Base-by-base conservation (phyloP, 2,888 invertebrate species). In the Agrypnus murinus region DNA sequence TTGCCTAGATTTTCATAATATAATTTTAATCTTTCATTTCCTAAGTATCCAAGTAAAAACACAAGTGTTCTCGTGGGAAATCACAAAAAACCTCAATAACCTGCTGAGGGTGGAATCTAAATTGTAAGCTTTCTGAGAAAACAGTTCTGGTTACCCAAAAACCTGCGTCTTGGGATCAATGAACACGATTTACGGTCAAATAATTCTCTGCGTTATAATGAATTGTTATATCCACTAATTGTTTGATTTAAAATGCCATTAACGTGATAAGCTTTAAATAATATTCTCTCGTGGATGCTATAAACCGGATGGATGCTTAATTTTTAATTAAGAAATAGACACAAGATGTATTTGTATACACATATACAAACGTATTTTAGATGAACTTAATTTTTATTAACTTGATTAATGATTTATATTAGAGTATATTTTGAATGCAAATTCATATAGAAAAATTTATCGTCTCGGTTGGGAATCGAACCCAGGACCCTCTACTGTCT, bases 161-260 rank as follows among this genome's bases (percentile, higher is more conserved):
- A 75, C 74, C 75, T 64, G 66, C 77, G 73, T 71, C 76, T 69
- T 69, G 76, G 76, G 76, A 76, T 75, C 74, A 75, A 75, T 76
- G 75, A 76, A 70, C 65, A 69, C 74, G 74, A 77, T 79, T 78
- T 79, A 78, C 76, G 74, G 69, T 75, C 78, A 79, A 79, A 77
- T 79, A 77, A 79, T 79, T 79, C 76, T 75, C 77, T 76, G 75
- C 78, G 79, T 77, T 74, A 69, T 69, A 69, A 69, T 43, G 64
- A 65, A 69, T 69, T 53, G 59, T 50, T 57, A 57, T 69, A 69
- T 69, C 59, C 59, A 60, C 59, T 36, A 34, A 38, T 38, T 25
- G 43, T 69, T 59, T 59, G 59, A 59, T 65, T 69, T 69, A 62
- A 69, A 57, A 25, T 25, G 25, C 25, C 25, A 25, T 25, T 25